phyloP scores from a whole-genome alignment of 2,113 vertebrate species.

The Triplophysa siluroides region DNA sequence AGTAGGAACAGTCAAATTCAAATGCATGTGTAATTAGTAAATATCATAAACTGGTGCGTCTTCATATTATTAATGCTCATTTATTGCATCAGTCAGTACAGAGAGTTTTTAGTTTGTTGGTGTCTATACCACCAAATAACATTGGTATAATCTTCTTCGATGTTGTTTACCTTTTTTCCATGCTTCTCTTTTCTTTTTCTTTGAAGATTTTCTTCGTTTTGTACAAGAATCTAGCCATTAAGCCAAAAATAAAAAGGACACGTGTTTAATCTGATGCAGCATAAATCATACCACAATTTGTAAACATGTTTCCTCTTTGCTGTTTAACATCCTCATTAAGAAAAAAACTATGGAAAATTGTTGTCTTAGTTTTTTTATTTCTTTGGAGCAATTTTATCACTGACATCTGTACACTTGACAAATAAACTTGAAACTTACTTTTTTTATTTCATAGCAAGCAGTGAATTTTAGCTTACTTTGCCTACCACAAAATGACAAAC shows the following conservation, averaged over 20 bases:
- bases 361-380: no score
- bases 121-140: no score
- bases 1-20: neutral
- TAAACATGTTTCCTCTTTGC: no score
- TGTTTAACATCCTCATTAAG: no score
- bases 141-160: no score
- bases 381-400: no score
- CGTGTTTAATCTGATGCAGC: neutral
- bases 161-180: conserved; percentile 79
- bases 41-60: neutral
- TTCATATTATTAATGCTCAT: neutral
- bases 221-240: conserved; percentile 67
- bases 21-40: neutral
- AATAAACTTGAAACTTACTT: no score
- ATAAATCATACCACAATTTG: neutral
- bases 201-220: conserved; percentile 80
- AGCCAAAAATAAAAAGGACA: conserved; percentile 1
- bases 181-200: conserved; percentile 86
- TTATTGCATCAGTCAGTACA: neutral
- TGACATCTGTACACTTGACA: no score
- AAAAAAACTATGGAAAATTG: no score
- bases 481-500: no score
- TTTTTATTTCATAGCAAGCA: no score
- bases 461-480: no score
- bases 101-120: neutral